These are phyloP conservation scores for Augochlora pura DNA, from an alignment of 1,140 invertebrate genomes.

Conservation along the genomic window DNA sequence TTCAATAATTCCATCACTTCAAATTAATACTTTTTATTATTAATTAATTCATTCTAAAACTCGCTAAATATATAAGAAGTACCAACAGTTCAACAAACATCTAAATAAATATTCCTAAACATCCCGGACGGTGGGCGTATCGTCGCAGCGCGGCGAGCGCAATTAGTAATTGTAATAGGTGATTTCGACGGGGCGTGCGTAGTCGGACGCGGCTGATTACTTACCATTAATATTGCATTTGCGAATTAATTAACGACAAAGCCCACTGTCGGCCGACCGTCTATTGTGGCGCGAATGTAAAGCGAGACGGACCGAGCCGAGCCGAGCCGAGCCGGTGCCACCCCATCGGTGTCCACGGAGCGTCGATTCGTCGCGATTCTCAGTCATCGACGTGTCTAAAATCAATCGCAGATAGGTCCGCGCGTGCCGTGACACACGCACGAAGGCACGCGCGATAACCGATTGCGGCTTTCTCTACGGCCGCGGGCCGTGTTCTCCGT, in stretches of 20 bases:
- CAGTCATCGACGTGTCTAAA: conserved; percentile 68
- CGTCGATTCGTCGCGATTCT: background rate
- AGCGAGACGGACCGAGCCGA: conserved; percentile 1
- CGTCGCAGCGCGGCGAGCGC: conserved; percentile 42
- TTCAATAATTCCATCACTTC: too few species aligned
- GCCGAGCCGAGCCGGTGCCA: too few species aligned
- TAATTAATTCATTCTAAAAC: too few species aligned
- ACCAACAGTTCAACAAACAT: too few species aligned
- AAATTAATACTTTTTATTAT: too few species aligned
- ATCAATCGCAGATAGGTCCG: conserved; percentile 63
- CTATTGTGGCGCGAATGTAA: conserved; percentile 58
- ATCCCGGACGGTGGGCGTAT: too few species aligned
- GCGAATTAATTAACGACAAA: conserved; percentile 77
- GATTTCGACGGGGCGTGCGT: conserved; percentile 60
- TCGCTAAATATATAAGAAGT: too few species aligned
- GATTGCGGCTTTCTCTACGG: conserved; percentile 26
- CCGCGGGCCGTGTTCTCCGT: background rate
- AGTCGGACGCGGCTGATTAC: conserved; percentile 72
- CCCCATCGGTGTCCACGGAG: conserved; percentile 2
- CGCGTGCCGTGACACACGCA: conserved; percentile 26
- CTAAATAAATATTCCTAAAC: too few species aligned
- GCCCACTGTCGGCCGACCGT: conserved; percentile 52
- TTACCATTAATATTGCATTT: conserved; percentile 77
- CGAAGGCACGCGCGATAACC: conserved; percentile 36
- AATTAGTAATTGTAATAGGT: conserved; percentile 75